These are phyloP conservation scores for Atrichornis clamosus DNA, from an alignment of 2,113 vertebrate genomes.

Conservation along the genomic window DNA sequence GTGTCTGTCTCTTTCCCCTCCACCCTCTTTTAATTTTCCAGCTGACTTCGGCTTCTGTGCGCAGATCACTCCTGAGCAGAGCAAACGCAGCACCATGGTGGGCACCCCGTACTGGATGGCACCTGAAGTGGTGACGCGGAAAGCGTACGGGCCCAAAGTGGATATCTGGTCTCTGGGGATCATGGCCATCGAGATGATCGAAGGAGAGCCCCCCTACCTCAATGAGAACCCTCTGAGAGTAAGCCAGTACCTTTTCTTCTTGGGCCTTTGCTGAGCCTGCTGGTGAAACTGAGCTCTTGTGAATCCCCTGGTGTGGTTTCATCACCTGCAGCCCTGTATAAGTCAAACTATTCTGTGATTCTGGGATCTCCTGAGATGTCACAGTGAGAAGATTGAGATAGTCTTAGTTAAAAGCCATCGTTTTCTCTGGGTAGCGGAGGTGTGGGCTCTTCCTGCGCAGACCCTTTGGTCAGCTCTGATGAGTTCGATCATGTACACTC, in stretches of 20 bases:
- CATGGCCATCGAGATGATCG: conserved; percentile 98
- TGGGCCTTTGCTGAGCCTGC: background rate
- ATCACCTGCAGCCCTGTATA: background rate
- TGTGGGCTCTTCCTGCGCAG: background rate
- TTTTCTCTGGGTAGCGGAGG: background rate
- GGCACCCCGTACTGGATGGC: conserved; percentile 99
- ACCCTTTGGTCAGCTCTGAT: background rate
- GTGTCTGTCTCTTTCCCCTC: background rate
- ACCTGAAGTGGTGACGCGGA: conserved; percentile 92
- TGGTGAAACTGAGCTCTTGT: background rate
- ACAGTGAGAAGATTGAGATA: background rate
- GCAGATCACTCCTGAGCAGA: conserved; percentile 97
- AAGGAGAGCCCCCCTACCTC: conserved; percentile 95
- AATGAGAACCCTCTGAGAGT: conserved; percentile 96
- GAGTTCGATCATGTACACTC: background rate
- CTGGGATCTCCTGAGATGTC: background rate
- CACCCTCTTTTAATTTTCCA: conserved; percentile 12
- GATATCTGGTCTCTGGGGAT: conserved; percentile 98
- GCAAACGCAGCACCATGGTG: conserved; percentile 98
- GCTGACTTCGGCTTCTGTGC: conserved; percentile 98
- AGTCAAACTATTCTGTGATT: background rate
- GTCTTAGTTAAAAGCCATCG: background rate
- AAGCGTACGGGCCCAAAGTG: conserved; percentile 95
- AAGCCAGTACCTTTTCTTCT: background rate
- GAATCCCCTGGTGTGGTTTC: background rate